These are phyloP conservation scores for Melanaphis sacchari DNA, from an alignment of 1,140 invertebrate genomes.

Conservation along the genomic window DNA sequence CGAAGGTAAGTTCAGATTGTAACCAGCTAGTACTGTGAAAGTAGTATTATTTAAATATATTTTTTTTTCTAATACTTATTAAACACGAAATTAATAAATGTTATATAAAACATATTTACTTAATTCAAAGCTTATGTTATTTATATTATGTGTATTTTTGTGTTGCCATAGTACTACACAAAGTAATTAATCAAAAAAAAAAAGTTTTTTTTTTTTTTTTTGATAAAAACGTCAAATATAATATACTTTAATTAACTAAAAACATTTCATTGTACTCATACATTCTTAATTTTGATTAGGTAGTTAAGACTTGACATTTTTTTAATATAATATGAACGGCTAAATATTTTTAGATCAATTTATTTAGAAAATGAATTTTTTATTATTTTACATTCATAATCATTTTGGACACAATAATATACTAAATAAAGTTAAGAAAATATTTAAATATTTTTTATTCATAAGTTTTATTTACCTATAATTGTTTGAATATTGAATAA, in stretches of 20 bases:
- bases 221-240: neutral
- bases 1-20: neutral
- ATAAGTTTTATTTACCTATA: neutral
- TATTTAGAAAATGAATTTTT: neutral
- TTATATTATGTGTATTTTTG: neutral
- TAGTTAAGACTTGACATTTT: neutral
- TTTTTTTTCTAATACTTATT: slow-evolving; percentile 11
- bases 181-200: neutral
- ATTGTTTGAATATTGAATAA: neutral
- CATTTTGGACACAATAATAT: neutral
- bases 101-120: neutral
- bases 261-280: neutral
- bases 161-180: slow-evolving; percentile 6
- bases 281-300: neutral
- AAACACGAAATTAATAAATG: slow-evolving; percentile 25
- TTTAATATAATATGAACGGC: neutral
- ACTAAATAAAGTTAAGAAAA: neutral
- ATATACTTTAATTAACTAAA: neutral
- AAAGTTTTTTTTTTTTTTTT: neutral
- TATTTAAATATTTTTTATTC: neutral
- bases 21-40: neutral
- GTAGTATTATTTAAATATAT: slow-evolving; percentile 12
- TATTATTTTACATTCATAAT: neutral
- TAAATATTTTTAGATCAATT: neutral
- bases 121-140: neutral